These are phyloP conservation scores for Himantopus leucocephalus DNA, from an alignment of 2,113 vertebrate genomes.

Conservation along the genomic window DNA sequence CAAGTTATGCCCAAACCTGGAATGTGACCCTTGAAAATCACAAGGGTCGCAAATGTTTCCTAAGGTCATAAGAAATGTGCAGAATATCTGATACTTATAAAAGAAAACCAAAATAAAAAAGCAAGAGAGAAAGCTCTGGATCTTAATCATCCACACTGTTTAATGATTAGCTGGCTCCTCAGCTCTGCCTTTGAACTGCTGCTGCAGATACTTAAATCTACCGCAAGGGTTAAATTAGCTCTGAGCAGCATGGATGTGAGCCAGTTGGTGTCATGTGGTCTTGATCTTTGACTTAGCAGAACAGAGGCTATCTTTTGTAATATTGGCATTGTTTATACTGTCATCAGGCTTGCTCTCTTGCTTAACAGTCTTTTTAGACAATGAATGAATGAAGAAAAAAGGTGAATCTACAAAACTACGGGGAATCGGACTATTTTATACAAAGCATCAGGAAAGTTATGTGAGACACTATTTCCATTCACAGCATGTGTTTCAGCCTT, in stretches of 20 bases:
- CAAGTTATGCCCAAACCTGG: neutral
- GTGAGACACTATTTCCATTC: neutral
- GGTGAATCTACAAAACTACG: neutral
- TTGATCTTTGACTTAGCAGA: neutral
- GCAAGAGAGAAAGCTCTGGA: neutral
- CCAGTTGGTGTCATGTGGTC: neutral
- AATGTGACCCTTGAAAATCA: neutral
- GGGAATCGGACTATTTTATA: neutral
- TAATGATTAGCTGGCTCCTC: neutral
- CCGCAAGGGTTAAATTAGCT: neutral
- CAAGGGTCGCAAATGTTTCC: neutral
- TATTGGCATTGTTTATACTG: neutral
- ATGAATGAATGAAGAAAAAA: neutral
- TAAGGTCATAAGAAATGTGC: neutral
- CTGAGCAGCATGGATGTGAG: neutral
- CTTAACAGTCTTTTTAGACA: neutral
- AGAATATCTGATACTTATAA: neutral
- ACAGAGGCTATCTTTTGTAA: neutral
- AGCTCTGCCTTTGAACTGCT: neutral
- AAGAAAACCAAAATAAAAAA: neutral
- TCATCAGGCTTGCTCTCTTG: neutral
- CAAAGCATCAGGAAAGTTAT: neutral
- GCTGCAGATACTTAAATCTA: neutral
- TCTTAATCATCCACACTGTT: neutral
- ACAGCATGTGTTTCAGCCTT: neutral